These are phyloP conservation scores for Polyodon spathula DNA, from an alignment of 2,113 vertebrate species.

Conservation along the genomic window DNA sequence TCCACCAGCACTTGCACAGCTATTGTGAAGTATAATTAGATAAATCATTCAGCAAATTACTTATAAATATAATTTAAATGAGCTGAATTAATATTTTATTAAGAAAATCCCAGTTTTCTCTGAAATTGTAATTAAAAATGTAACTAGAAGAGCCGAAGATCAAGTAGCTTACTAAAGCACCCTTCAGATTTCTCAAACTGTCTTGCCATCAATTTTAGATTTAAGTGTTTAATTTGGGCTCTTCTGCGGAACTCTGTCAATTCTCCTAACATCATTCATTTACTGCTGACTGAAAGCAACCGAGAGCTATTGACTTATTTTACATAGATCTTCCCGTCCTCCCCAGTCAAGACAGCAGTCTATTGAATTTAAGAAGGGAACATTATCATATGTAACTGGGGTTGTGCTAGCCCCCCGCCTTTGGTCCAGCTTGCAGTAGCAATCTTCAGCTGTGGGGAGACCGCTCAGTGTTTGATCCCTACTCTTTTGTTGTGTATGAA, in stretches of 20 bases:
- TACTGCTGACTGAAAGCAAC: constrained; percentile 25
- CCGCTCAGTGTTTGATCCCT: constrained; percentile 34
- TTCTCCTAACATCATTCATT: constrained; percentile 29
- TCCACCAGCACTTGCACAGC: no score
- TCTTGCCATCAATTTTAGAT: constrained; percentile 20
- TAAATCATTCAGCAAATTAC: no score
- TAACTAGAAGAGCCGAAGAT: neutral
- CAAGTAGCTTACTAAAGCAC: neutral
- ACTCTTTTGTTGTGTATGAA: constrained; percentile 31
- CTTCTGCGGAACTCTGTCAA: constrained; percentile 37
- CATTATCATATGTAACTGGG: constrained; percentile 29
- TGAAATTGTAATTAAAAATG: neutral
- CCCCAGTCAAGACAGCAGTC: constrained; percentile 25
- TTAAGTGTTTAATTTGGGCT: constrained; percentile 23
- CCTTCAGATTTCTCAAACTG: neutral
- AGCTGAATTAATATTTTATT: neutral
- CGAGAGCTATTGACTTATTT: constrained; percentile 29
- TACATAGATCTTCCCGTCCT: constrained; percentile 26
- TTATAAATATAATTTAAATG: neutral
- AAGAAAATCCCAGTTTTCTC: neutral
- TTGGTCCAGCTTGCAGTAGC: constrained; percentile 29
- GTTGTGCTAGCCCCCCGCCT: constrained; percentile 25
- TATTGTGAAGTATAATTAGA: no score
- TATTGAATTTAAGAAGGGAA: constrained; percentile 41
- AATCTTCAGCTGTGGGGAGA: constrained; percentile 32